Percentiles rank a stretch among this genome's conserved stretches.
Conservation (phyloP, 2,113 vertebrate species). For the Salvelinus fontinalis region DNA sequence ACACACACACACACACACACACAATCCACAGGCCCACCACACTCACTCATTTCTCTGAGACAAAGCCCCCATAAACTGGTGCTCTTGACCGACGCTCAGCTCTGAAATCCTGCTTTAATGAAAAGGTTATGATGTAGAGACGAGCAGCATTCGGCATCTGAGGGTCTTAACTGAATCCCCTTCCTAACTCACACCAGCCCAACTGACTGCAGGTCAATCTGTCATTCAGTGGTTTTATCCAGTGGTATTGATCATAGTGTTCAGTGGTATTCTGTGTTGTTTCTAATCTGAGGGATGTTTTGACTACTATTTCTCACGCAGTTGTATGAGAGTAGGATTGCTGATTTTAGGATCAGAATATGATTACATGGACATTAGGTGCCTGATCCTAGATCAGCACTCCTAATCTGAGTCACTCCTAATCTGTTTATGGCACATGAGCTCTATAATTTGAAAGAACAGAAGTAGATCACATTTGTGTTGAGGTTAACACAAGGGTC, state of each 20-base stretch:
- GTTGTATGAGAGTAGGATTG: too few species aligned
- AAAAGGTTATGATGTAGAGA: constrained; percentile 24
- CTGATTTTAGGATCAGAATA: too few species aligned
- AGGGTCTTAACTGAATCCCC: constrained; percentile 12
- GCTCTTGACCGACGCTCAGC: constrained; percentile 4
- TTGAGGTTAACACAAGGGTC: too few species aligned
- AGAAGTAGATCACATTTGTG: too few species aligned
- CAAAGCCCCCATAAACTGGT: constrained; percentile 19
- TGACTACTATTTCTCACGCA: background rate
- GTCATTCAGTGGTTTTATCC: background rate
- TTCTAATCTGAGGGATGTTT: background rate
- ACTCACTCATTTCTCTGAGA: constrained; percentile 2
- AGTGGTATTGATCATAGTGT: background rate
- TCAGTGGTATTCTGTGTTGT: background rate
- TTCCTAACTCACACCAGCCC: background rate
- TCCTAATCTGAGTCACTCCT: too few species aligned
- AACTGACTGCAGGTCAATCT: background rate
- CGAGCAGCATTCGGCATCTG: constrained; percentile 8
- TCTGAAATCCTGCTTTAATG: constrained; percentile 47
- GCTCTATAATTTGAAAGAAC: too few species aligned
- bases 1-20: too few species aligned
- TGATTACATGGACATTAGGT: too few species aligned
- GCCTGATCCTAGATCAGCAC: too few species aligned
- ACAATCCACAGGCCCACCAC: background rate
- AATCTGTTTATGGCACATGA: too few species aligned